Evolutionary conservation across 2,797 vertebrate species (phyloP), one percentile per base, ranked within the genome.

Genomic region (Scolopax bukidnonensis): DNA sequence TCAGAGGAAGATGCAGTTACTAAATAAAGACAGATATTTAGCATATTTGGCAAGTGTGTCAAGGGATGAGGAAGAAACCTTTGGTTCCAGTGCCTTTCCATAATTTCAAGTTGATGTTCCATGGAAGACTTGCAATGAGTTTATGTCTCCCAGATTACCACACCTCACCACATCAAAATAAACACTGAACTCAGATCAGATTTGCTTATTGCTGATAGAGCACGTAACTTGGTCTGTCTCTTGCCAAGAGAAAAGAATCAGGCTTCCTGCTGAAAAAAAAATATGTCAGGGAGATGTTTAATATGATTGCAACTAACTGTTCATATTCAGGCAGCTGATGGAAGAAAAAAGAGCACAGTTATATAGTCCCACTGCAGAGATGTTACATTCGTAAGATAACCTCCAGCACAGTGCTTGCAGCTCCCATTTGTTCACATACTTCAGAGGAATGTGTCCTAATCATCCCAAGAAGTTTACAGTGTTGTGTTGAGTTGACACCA

Each of bases 391-490:
- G 63, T 67, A 87, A 95, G 4, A 47, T 63, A 60, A 95, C 53
- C 67, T 89, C 81, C 64, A 89, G 40, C 53, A 36, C 57, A 20
- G 75, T 0, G 10, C 83, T 82, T 87, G 36, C 63, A 80, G 84
- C 48, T 96, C 57, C 23, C 51, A 43, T 95, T 94, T 89, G 84
- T 48, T 96, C 81, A 0, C 91, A 23, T 36, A 24, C 48, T 92
- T 87, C 14, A 68, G 90, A 80, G 90, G 90, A 96, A 97, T 95
- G 74, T 78, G 82, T 84, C 77, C 78, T 85, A 89, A 90, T 83
- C 32, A 78, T 27, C 50, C 27, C 25, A 45, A 86, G 91, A 84
- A 94, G 81, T 71, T 96, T 85, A 38, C 81, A 90, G 80, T 1
- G 23, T 9, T 60, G 64, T 87, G 88, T 11, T 81, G 92, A 78